Base-by-base conservation (phyloP, 2,113 vertebrate species). In the Microcebus murinus region DNA sequence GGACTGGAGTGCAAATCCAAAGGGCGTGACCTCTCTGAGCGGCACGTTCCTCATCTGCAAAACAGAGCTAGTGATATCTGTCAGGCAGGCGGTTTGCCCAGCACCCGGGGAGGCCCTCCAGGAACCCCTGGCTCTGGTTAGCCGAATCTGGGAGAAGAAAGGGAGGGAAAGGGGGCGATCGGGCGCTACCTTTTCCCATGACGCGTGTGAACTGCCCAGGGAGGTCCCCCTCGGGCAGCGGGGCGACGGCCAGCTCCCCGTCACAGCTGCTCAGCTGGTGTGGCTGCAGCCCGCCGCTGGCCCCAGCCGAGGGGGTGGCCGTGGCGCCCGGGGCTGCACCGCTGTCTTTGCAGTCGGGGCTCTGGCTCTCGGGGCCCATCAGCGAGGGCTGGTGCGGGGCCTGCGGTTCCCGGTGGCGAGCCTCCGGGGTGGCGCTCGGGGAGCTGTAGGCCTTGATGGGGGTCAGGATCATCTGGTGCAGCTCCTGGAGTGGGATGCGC, bases 391-490 rank as follows among this genome's bases (percentile, higher is more conserved):
- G 99, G 94, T 97, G 98, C 0, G 91, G 97, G 36, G 98, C 98
- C n/a, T 98, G 98, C 7, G 98, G 96, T 0, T 99, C 99, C 14
- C 98, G 98, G 68, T 97, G 97, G 27, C 96, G 98, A n/a, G 98
- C 98, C 86, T 99, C 98, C 0, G 97, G 8, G 87, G 95, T 98
- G 0, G 98, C 45, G 85, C 63, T 98, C 2, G 98, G 99, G 83
- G 98, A 98, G 79, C 98, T 98, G 97, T 98, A 99, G 6, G 99
- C 98, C 98, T 99, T 99, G 98, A 99, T 99, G 31, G 99, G 99
- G 1, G 99, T 99, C 97, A 99, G 99, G 98, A 99, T 99, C 99
- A 99, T 99, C 98, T 99, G 99, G 97, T 99, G 99, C 18, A 99
- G 99, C 55, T 99, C 99, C 98, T 99, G 99, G 88, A 99, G 99